These are phyloP conservation scores for Orientallactaga bullata DNA, from an alignment of 2,113 vertebrate species.

Conservation along the genomic window DNA sequence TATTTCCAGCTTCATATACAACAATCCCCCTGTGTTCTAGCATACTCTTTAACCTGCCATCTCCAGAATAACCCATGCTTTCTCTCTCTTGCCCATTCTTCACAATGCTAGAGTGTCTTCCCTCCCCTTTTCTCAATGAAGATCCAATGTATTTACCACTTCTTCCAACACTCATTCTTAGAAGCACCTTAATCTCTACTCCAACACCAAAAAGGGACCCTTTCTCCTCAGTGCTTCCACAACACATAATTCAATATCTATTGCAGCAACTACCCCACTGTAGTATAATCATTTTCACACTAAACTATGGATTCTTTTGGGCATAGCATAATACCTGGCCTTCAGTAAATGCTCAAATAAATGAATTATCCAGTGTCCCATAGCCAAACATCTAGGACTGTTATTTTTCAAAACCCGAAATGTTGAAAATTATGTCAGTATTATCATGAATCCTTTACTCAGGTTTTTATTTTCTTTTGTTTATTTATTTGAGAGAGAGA, in stretches of 20 bases:
- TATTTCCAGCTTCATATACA: neutral
- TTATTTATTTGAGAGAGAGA: too few relatives aligned
- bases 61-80: neutral
- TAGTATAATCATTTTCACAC: neutral
- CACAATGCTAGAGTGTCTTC: constrained; percentile 27
- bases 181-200: constrained; percentile 10
- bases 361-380: constrained; percentile 33
- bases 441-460: constrained; percentile 34
- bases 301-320: neutral
- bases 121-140: constrained; percentile 3
- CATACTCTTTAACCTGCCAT: neutral
- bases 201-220: neutral
- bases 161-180: neutral
- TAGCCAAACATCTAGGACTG: neutral
- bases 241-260: constrained; percentile 32
- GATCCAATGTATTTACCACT: constrained; percentile 12
- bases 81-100: neutral
- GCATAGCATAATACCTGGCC: neutral
- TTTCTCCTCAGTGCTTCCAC: constrained; percentile 1
- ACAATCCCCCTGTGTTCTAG: neutral
- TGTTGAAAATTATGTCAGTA: constrained; percentile 40
- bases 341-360: constrained; percentile 48
- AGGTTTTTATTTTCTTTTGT: neutral
- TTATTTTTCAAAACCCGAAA: neutral
- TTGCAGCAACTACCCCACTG: neutral